Conservation (phyloP, 2,888 invertebrate species). For the Lumbricus terrestris region DNA sequence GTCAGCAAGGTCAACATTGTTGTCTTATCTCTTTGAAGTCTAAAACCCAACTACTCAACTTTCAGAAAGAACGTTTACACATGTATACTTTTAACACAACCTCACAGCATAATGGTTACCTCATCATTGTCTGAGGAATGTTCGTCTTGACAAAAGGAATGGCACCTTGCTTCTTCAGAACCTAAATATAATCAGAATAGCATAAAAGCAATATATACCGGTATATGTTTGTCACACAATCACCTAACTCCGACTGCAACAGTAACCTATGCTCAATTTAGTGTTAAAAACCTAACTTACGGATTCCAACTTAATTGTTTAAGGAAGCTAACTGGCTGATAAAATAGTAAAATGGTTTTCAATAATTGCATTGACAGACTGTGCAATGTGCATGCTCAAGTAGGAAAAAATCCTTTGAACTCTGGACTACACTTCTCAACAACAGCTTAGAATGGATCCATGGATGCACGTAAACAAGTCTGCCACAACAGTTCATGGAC, state of each 20-base stretch:
- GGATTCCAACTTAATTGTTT: not conserved
- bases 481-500: not conserved
- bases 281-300: not conserved
- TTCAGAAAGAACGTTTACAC: not conserved
- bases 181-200: conserved; percentile 35
- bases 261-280: not conserved
- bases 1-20: too few relatives aligned
- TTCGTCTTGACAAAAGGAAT: conserved; percentile 62
- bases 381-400: not conserved
- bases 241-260: too few relatives aligned
- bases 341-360: not conserved
- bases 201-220: not conserved
- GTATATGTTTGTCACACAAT: not conserved
- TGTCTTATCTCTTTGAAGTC: too few relatives aligned
- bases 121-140: conserved; percentile 55
- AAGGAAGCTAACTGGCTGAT: not conserved
- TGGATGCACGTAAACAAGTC: not conserved
- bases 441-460: not conserved
- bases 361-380: not conserved
- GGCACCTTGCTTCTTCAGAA: conserved; percentile 57
- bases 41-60: too few relatives aligned
- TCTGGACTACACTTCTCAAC: not conserved
- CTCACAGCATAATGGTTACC: conserved; percentile 26
- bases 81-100: too few relatives aligned
- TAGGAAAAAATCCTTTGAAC: not conserved